Percentiles rank a stretch among this genome's conserved stretches.
These are phyloP conservation scores for Polyommatus iphigenia DNA, from an alignment of 2,888 invertebrate genomes.

Conservation along the genomic window DNA sequence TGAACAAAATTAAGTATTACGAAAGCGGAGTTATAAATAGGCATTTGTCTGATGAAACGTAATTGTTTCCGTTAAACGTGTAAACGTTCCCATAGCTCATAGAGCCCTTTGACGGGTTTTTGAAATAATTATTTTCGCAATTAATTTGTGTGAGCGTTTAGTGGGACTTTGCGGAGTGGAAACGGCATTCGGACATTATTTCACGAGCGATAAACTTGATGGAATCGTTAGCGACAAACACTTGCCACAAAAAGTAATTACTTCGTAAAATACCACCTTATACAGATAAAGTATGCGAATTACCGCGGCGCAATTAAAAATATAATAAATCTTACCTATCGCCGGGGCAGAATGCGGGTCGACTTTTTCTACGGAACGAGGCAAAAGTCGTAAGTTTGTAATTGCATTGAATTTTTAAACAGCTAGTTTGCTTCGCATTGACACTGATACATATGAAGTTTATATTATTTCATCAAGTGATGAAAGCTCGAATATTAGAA, in stretches of 20 bases:
- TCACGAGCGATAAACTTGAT: conserved; percentile 30
- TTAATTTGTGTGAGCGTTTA: conserved; percentile 46
- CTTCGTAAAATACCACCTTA: conserved; percentile 28
- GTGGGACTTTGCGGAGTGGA: conserved; percentile 45
- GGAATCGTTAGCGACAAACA: conserved; percentile 27
- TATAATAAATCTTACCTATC: conserved; percentile 27
- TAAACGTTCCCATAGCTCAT: conserved; percentile 36
- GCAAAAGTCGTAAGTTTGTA: conserved; percentile 22
- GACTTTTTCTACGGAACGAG: not conserved
- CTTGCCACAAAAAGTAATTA: conserved; percentile 29
- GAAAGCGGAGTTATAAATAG: not conserved
- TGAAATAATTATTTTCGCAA: conserved; percentile 45
- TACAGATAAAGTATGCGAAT: conserved; percentile 23
- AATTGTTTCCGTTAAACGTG: not conserved
- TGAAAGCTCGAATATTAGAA: too few species aligned
- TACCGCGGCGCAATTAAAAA: conserved; percentile 25
- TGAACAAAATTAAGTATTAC: not conserved
- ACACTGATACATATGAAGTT: not conserved
- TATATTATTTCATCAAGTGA: too few species aligned
- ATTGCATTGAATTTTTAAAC: conserved; percentile 27
- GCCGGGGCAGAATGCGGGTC: not conserved
- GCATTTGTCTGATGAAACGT: conserved; percentile 27
- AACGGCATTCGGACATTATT: conserved; percentile 18
- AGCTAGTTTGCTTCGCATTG: not conserved
- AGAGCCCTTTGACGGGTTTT: conserved; percentile 42